Evolutionary conservation across 2,797 vertebrate species (phyloP), one percentile per base, ranked within the genome.

Genomic region (Myoxocephalus aenaeus): DNA sequence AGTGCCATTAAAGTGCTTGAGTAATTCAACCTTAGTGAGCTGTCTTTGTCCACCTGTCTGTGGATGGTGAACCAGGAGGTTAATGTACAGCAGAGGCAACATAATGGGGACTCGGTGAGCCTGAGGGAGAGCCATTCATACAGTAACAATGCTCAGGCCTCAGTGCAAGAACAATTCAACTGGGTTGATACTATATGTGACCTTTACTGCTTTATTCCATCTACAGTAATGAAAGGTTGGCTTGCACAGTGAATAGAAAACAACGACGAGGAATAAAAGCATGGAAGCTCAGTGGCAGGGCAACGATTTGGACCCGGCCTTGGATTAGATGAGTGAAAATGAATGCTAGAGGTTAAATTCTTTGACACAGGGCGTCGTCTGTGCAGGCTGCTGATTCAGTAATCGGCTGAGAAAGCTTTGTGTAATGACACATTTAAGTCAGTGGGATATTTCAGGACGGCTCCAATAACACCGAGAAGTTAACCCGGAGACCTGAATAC

Each of bases 341-440:
- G 46, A 79, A 80, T 63, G 38, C 12, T 40, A 82, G 54, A 61
- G 80, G 87, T 86, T 90, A 88, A 92, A 87, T 65, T 75, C 77
- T 84, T 75, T 65, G 66, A 78, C 64, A 77, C 46, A 51, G 65
- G 63, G 65, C 81, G 32, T 46, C 75, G 67, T 38, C 75, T 73
- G 74, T 61, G 80, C 65, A 59, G 62, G 64, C 80, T 80, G 73
- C 79, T 80, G 80, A 54, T 78, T 88, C 76, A 69, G 73, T 90
- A 87, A 89, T 91, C 85, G 83, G 76, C 73, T 80, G 27, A 27
- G 25, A 72, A 66, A 32, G 66, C 58, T 78, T 79, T 65, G 69
- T 80, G 62, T 74, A 32, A 74, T 61, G 74, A 82, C 53, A 46
- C 77, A 84, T 81, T 77, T 77, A 32, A 83, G 58, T 77, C 65